Base-by-base conservation (phyloP, 2,888 invertebrate genomes). In the Rhagonycha fulva region DNA sequence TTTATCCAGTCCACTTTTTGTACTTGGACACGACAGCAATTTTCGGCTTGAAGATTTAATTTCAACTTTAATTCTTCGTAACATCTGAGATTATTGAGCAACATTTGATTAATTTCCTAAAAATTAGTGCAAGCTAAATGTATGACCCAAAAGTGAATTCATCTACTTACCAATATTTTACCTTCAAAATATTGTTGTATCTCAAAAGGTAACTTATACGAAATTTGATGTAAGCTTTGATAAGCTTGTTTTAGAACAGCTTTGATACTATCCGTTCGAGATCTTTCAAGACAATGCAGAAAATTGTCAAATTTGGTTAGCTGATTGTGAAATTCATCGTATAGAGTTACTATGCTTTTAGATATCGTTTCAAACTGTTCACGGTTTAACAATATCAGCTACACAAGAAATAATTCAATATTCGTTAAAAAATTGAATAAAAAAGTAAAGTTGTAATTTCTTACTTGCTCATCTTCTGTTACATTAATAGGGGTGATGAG, bases 91-190 rank as follows among this genome's bases (percentile, higher is more conserved):
- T 87, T 87, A 69, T 80, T 84, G 62, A 87, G 72, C 14, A 84
- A 82, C 7, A 85, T 83, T 82, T 86, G 82, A 77, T 87, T 87
- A 4, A 85, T 79, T 28, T 83, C 82, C 85, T 86, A 74, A 68
- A 84, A 84, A 9, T 66, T 66, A 12, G 9, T 26, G 3, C 3
- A n/a, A 10, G 9, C 3, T 62, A 23, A 68, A 61, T 47, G 76
- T 14, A 47, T 24, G 47, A 66, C 68, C 69, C 60, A 62, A 68
- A 62, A 23, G 1, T 11, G 32, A 26, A 61, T 70, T 11, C 24
- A 62, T 14, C 4, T 66, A 47, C 70, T 80, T 82, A 85, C 85
- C 80, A 84, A 68, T 28, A 87, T 82, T 81, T 87, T 83, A 3
- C 83, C 71, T 79, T 86, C 85, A 70, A 87, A 85, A 74, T 81